Conservation (phyloP, 2,797 vertebrate genomes). For the Halcyon badia region DNA sequence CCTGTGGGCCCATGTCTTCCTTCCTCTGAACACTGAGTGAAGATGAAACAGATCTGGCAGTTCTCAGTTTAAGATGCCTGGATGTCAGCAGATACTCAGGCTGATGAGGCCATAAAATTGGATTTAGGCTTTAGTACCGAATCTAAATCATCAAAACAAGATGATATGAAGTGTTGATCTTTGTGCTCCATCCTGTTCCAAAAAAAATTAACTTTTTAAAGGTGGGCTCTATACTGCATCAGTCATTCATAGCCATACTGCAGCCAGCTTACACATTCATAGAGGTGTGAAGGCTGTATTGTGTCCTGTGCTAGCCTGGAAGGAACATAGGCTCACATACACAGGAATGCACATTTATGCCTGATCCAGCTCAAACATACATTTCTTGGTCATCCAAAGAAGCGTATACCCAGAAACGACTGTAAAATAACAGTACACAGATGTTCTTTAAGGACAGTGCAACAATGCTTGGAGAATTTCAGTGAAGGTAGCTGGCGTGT, state of each 20-base stretch:
- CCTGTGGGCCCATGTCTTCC: background rate
- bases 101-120: background rate
- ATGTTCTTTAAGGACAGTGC: background rate
- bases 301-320: background rate
- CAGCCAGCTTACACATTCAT: rapidly evolving
- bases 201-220: background rate
- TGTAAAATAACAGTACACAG: background rate
- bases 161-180: background rate
- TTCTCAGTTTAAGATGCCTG: background rate
- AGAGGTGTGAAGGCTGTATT: rapidly evolving
- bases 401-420: background rate
- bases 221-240: background rate
- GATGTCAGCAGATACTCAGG: background rate
- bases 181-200: background rate
- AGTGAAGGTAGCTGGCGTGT: too few species aligned
- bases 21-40: background rate
- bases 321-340: background rate
- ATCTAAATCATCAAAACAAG: background rate
- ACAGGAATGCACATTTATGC: too few species aligned
- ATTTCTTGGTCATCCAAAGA: background rate
- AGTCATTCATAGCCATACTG: background rate
- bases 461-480: rapidly evolving
- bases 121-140: background rate
- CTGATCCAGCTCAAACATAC: background rate
- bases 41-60: background rate